Percentiles rank a stretch among this genome's conserved stretches.
Evolutionary conservation across 2,797 vertebrate species (phyloP).

Genomic region (Macropodus opercularis): DNA sequence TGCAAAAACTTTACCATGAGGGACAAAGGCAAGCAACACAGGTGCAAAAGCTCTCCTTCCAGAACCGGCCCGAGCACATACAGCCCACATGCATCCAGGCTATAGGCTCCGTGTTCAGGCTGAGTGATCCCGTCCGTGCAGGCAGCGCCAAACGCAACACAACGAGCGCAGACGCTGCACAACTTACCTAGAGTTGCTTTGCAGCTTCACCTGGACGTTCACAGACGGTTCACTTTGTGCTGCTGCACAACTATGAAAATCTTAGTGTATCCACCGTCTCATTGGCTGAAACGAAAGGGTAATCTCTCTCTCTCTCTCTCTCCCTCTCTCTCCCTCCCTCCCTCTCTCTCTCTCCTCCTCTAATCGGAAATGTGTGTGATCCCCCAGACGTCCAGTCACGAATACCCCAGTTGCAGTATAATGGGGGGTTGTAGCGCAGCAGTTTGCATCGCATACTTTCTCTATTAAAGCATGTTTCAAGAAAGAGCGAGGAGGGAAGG

Average conservation of each 20-base stretch:
- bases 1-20: slow-evolving; percentile 37
- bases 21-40: slow-evolving; percentile 68
- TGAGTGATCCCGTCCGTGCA: slow-evolving; percentile 39
- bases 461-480: slow-evolving; percentile 83
- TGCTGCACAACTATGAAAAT: slow-evolving; percentile 72
- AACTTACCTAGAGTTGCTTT: slow-evolving; percentile 70
- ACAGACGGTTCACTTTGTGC: slow-evolving; percentile 60
- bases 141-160: slow-evolving; percentile 35
- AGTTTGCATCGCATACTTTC: slow-evolving; percentile 82
- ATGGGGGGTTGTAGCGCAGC: slow-evolving; percentile 75
- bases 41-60: slow-evolving; percentile 69
- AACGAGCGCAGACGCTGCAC: slow-evolving; percentile 9
- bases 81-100: slow-evolving; percentile 32
- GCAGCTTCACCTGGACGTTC: slow-evolving; percentile 74
- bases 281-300: slow-evolving; percentile 72
- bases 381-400: slow-evolving; percentile 78
- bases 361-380: slow-evolving; percentile 81
- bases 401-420: slow-evolving; percentile 79
- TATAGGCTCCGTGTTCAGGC: slow-evolving; percentile 62
- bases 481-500: slow-evolving; percentile 63
- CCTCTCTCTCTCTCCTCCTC: slow-evolving; percentile 49
- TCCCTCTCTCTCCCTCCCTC: slow-evolving; percentile 22
- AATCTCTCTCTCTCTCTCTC: slow-evolving; percentile 54
- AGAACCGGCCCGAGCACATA: slow-evolving; percentile 21
- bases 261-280: slow-evolving; percentile 68